Base-by-base conservation (phyloP, 2,888 invertebrate genomes). In the Campoplex capitator region DNA sequence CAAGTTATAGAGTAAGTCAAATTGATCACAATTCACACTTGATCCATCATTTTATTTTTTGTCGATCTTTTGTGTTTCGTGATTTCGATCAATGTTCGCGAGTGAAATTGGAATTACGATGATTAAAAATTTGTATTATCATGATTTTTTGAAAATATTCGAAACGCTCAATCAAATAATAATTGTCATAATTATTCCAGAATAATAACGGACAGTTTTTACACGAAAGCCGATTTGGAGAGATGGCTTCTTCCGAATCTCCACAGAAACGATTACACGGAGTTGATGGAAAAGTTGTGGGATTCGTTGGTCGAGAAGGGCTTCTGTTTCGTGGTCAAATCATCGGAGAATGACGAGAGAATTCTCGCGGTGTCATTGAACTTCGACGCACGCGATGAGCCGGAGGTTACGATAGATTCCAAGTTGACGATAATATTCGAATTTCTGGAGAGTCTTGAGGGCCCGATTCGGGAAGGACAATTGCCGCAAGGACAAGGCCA, bases 151-250 rank as follows among this genome's bases (percentile, higher is more conserved):
- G 4, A 51, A 48, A 48, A 48, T 48, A 18, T 51, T 13, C 45
- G 13, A 28, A 58, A 13, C 28, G 13, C 9, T 58, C 9, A 0
- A 13, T 13, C 1, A 13, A 28, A 58, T 28, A 58, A 28, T 11
- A 16, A 58, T 28, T n/a, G 16, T 38, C 38, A 2, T 54, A 3
- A 78, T 75, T 71, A 80, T 95, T 94, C 48, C 93, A 98, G 98
- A 84, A 98, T 98, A 95, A 97, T 98, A 86, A 97, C 97, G 0
- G 96, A 97, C 7, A 98, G 98, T 92, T 98, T 98, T 95, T 97
- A 97, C 94, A 96, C 96, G 91, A 98, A 98, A 94, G 98, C 98
- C 0, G 98, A 98, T 92, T 93, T 98, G 90, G 98, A 98, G 92
- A 96, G 96, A 92, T 98, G 97, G 96, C 93, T 98, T 23, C 96